Evolutionary conservation across 1,140 invertebrate species (phyloP), one percentile per base, ranked within the genome.

Genomic region (Euglossa dilemma): DNA sequence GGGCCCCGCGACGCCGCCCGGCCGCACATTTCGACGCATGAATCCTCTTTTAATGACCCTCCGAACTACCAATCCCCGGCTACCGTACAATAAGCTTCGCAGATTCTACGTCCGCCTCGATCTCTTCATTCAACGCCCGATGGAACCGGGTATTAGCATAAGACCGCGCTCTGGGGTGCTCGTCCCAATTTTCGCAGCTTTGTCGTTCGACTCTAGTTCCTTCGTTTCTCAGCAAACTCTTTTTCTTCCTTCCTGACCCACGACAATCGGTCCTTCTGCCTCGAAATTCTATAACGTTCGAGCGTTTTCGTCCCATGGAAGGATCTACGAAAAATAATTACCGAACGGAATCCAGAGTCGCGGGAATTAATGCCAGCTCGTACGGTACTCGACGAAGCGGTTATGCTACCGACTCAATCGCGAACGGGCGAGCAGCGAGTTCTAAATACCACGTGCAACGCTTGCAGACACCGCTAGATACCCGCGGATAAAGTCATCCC

Each of bases 1-100:
- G 70, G 87, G 86, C 76, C 57, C 64, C 50, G 52, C 54, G 77
- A 72, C 69, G 69, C 73, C 28, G 6, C 64, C 67, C 43, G 67
- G 56, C 79, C 28, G 25, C 64, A 43, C 12, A 67, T 81, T 45
- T 57, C 23, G n/a, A 74, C 16, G 61, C 80, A 73, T 67, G 72
- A 81, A 81, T 75, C 23, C 80, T 81, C 52, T 36, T 81, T 76
- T 81, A 81, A 81, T 75, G 80, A 75, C 23, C 78, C 45, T 52
- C 43, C 47, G 18, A 52, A 69, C 64, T 71, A 71, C 23, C 78
- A 18, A 9, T 9, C 14, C 20, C 36, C 16, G 47, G 69, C 79
- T 81, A 81, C 79, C 5, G 72, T 63, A 72, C 78, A 36, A 61
- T 63, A 54, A 56, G 25, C n/a, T 25, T 20, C 28, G 4, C 59